A percentile compares a stretch with the other conserved stretches of the same genome.
phyloP scores from a whole-genome alignment of 2,113 vertebrate genomes.

The Pipa parva region DNA sequence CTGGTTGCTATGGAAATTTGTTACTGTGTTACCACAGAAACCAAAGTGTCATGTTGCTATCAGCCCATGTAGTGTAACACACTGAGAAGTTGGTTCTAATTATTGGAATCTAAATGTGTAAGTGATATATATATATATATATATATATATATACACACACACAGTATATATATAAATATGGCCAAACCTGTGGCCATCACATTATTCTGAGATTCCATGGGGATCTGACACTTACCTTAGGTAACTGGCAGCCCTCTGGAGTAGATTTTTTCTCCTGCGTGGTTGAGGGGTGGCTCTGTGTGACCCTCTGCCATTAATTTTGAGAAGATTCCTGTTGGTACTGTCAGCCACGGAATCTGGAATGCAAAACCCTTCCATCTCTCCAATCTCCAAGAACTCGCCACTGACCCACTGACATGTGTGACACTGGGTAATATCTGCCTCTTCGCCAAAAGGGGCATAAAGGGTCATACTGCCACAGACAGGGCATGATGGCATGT shows the following conservation, averaged over 20 bases:
- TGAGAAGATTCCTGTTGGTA: background rate
- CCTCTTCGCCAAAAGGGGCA: conserved; percentile 26
- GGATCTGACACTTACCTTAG: conserved; percentile 6
- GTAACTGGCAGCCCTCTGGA: conserved; percentile 9
- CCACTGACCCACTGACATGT: conserved; percentile 26
- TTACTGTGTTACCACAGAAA: no score
- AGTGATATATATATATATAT: no score
- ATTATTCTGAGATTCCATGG: no score
- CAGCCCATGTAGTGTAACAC: no score
- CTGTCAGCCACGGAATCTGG: background rate
- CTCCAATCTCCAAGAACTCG: conserved; percentile 12
- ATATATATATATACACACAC: no score
- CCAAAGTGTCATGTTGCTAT: no score
- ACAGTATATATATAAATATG: no score
- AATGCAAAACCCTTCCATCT: background rate
- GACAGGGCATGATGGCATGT: conserved; percentile 12
- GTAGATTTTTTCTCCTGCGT: background rate
- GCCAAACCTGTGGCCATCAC: no score
- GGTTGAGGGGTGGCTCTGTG: background rate
- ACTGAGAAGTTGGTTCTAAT: no score
- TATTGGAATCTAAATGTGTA: no score
- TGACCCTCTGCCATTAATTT: background rate
- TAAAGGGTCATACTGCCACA: conserved; percentile 14
- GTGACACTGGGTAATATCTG: conserved; percentile 33
- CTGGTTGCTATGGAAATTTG: no score